phyloP scores from a whole-genome alignment of 2,113 vertebrate species.

The Tragulus kanchil region DNA sequence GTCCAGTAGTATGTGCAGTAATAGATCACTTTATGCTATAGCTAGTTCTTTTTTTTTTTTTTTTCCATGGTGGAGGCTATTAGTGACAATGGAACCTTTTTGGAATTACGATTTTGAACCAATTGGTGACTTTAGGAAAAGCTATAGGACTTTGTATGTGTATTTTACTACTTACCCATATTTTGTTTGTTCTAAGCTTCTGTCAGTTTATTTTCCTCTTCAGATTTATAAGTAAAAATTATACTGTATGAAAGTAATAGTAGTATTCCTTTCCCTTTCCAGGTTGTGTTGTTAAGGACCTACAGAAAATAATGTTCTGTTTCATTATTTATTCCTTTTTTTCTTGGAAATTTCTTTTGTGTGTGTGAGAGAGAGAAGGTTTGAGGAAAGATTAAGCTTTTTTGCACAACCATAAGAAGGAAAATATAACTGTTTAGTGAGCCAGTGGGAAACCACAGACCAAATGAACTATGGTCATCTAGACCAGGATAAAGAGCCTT shows the following conservation, averaged over 20 bases:
- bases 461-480: neutral
- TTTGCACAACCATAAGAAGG: neutral
- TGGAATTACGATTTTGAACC: neutral
- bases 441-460: neutral
- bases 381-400: neutral
- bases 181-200: neutral
- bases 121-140: slow-evolving; percentile 1
- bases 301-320: neutral
- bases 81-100: neutral
- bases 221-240: neutral
- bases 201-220: neutral
- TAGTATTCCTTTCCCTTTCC: neutral
- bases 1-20: neutral
- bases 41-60: neutral
- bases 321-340: slow-evolving; percentile 42
- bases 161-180: neutral
- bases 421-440: neutral
- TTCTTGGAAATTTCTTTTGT: slow-evolving; percentile 10
- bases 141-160: neutral
- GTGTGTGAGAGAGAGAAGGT: neutral
- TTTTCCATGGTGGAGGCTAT: neutral
- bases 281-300: neutral
- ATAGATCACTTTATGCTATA: neutral
- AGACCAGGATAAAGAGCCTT: neutral
- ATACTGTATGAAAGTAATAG: neutral